These are phyloP conservation scores for Cariama cristata DNA, from an alignment of 2,113 vertebrate species.

Conservation along the genomic window DNA sequence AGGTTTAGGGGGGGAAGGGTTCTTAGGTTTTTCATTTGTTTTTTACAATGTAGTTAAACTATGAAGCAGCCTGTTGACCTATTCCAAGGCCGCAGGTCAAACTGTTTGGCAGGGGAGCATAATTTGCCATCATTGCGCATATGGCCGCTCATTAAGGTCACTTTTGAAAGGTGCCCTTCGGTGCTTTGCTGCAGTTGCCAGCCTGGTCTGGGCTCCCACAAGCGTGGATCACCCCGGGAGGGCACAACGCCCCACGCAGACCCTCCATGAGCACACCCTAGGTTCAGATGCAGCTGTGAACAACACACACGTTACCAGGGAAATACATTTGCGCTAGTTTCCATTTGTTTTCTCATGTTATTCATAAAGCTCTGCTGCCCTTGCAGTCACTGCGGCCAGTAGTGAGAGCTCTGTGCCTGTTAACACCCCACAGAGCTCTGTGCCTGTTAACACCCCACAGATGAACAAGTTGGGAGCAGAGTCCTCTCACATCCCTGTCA, in stretches of 20 bases:
- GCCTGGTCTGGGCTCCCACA: background rate
- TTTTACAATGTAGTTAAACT: background rate
- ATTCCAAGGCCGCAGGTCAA: background rate
- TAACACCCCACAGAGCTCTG: background rate
- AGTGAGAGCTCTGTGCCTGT: background rate
- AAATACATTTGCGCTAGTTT: background rate
- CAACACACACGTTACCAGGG: background rate
- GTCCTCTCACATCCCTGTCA: background rate
- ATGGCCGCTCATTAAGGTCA: background rate
- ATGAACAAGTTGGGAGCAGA: background rate
- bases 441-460: background rate
- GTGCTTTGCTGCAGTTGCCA: background rate
- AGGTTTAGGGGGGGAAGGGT: background rate
- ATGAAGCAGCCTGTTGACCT: background rate
- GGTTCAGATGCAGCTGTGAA: background rate
- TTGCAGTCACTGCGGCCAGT: accelerated
- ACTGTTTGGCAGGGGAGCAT: background rate
- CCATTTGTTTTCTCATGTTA: background rate
- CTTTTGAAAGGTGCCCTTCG: background rate
- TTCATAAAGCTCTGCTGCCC: background rate
- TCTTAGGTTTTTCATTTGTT: background rate
- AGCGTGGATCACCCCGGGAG: background rate
- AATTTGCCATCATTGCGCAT: background rate
- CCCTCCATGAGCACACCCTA: background rate
- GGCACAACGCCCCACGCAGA: background rate